phyloP scores from a whole-genome alignment of 2,113 vertebrate genomes.

The Rhinoderma darwinii region DNA sequence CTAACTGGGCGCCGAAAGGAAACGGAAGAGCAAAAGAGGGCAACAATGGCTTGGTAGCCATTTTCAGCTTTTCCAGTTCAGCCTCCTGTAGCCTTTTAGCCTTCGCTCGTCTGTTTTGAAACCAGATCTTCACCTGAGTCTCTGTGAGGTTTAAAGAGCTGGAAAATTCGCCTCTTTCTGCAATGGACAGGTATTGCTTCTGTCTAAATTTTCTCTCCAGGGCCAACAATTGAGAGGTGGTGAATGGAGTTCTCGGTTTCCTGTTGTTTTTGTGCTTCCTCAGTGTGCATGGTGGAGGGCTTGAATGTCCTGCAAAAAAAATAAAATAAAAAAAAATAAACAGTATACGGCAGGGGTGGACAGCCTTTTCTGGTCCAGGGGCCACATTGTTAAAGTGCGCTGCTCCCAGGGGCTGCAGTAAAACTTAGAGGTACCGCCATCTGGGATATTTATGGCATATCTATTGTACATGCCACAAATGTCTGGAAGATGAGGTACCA shows the following conservation, averaged over 20 bases:
- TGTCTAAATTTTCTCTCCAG: conserved; percentile 85
- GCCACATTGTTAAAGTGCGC: no score
- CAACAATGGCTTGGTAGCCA: conserved; percentile 80
- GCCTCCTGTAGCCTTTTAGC: conserved; percentile 85
- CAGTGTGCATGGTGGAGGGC: conserved; percentile 70
- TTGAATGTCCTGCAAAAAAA: conserved; percentile 63
- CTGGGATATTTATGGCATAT: no score
- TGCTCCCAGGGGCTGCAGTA: no score
- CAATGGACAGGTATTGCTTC: conserved; percentile 83
- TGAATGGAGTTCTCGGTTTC: conserved; percentile 85
- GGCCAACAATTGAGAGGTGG: conserved; percentile 82
- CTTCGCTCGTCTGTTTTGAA: conserved; percentile 87
- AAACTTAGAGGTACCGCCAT: no score
- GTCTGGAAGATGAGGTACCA: no score
- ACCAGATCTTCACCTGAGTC: conserved; percentile 89
- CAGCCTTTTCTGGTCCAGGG: no score
- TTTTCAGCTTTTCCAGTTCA: conserved; percentile 81
- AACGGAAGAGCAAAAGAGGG: conserved; percentile 81
- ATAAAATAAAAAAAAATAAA: background rate
- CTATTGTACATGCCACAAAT: no score
- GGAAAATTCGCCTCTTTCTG: conserved; percentile 81
- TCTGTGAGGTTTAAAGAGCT: conserved; percentile 81
- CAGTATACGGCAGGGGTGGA: no score
- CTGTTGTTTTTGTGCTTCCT: conserved; percentile 86
- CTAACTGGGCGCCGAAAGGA: conserved; percentile 74